These are phyloP conservation scores for Rostratula benghalensis DNA, from an alignment of 2,113 vertebrate species.

Conservation along the genomic window DNA sequence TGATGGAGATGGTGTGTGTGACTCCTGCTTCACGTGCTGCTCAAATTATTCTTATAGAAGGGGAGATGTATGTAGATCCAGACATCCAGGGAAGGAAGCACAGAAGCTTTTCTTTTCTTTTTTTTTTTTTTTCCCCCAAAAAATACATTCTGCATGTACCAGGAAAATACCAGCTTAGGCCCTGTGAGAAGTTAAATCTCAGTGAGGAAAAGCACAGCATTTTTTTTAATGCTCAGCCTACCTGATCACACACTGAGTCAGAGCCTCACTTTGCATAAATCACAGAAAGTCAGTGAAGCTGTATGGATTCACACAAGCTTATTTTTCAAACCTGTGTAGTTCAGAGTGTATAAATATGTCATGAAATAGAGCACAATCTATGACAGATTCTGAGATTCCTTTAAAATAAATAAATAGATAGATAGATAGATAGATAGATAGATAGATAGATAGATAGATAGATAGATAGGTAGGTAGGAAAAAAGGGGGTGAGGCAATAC, in stretches of 20 bases:
- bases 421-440: background rate
- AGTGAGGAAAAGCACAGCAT: background rate
- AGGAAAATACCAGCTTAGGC: background rate
- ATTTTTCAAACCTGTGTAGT: background rate
- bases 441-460: background rate
- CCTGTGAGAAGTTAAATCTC: background rate
- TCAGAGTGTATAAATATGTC: background rate
- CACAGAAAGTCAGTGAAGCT: background rate
- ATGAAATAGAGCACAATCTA: background rate
- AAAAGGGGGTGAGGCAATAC: background rate
- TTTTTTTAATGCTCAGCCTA: background rate
- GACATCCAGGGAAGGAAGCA: background rate
- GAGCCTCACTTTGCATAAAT: background rate
- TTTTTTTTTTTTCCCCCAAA: background rate
- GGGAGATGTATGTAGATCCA: background rate
- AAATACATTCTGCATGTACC: background rate
- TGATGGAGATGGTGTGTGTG: background rate
- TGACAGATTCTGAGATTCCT: background rate
- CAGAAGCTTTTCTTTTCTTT: background rate
- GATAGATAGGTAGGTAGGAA: background rate
- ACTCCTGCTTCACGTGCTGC: background rate
- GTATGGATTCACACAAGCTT: background rate
- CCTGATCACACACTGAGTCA: background rate
- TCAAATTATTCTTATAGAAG: background rate
- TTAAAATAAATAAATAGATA: constrained; percentile 5